Percentiles rank a stretch among this genome's conserved stretches.
These are phyloP conservation scores for Cyrtodaria siliqua DNA, from an alignment of 2,888 invertebrate species.

Conservation along the genomic window DNA sequence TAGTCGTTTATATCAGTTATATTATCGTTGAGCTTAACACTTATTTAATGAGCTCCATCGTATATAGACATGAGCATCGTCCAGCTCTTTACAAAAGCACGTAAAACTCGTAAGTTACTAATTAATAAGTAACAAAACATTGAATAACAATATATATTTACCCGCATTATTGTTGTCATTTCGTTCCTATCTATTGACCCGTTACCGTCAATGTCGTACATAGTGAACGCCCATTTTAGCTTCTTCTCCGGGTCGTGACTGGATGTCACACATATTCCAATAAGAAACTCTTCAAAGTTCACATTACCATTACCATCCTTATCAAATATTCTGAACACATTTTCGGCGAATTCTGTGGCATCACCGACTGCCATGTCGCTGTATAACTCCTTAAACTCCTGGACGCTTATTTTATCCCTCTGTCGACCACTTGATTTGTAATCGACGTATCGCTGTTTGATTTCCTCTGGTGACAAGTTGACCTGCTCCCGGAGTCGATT, in stretches of 20 bases:
- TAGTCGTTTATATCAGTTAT: too few relatives aligned
- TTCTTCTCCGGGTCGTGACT: conserved; percentile 41
- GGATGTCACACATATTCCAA: conserved; percentile 52
- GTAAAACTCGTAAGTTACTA: too few relatives aligned
- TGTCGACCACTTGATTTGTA: conserved; percentile 31
- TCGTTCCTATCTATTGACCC: conserved; percentile 83
- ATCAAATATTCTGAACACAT: conserved; percentile 62
- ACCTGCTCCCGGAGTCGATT: conserved; percentile 6
- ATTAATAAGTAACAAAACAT: too few relatives aligned
- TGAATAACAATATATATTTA: too few relatives aligned
- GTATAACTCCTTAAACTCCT: conserved; percentile 55
- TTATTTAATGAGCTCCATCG: too few relatives aligned
- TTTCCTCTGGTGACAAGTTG: conserved; percentile 29
- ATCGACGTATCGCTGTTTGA: conserved; percentile 35
- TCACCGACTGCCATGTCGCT: conserved; percentile 40
- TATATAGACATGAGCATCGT: too few relatives aligned
- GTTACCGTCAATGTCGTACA: conserved; percentile 86
- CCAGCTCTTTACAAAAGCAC: too few relatives aligned
- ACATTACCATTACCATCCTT: conserved; percentile 52
- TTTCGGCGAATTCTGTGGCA: conserved; percentile 49
- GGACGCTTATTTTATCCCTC: conserved; percentile 24
- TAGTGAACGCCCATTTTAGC: conserved; percentile 75
- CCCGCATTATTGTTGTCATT: conserved; percentile 50
- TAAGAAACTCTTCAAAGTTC: conserved; percentile 62
- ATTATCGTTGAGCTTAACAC: too few relatives aligned